These are phyloP conservation scores for Daktulosphaira vitifoliae DNA, from an alignment of 1,140 invertebrate species.

Conservation along the genomic window DNA sequence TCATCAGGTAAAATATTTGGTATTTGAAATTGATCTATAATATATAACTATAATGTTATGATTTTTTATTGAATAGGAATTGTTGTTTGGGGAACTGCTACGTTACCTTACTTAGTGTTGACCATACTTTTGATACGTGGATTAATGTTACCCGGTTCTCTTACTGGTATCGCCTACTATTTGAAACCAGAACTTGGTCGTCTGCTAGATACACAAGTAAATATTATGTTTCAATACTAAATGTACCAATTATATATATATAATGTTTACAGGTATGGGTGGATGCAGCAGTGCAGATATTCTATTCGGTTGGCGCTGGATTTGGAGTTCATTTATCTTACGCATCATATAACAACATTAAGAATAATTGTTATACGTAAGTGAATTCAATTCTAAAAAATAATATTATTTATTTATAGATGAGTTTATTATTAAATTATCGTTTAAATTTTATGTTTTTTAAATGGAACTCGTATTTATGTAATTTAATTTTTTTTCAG, in stretches of 20 bases:
- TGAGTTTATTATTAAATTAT: not conserved
- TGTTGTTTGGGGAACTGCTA: slow-evolving; percentile 73
- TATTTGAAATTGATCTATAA: too few relatives aligned
- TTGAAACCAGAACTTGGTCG: slow-evolving; percentile 68
- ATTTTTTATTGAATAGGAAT: slow-evolving; percentile 48
- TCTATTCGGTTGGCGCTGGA: slow-evolving; percentile 83
- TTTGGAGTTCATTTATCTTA: slow-evolving; percentile 84
- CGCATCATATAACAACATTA: slow-evolving; percentile 81
- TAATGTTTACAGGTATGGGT: slow-evolving; percentile 67
- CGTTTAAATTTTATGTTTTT: too few relatives aligned
- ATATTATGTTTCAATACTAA: slow-evolving; percentile 3
- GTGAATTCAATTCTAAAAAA: slow-evolving; percentile 34
- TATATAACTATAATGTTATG: too few relatives aligned
- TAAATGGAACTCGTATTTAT: too few relatives aligned
- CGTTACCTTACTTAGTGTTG: slow-evolving; percentile 67
- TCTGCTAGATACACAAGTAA: slow-evolving; percentile 59
- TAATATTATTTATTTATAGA: not conserved
- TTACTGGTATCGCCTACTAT: slow-evolving; percentile 74
- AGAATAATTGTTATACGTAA: slow-evolving; percentile 74
- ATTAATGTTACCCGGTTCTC: slow-evolving; percentile 65
- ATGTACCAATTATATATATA: too few relatives aligned
- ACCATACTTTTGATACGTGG: slow-evolving; percentile 62
- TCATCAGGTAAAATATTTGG: slow-evolving; percentile 79
- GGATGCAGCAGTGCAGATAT: slow-evolving; percentile 83
- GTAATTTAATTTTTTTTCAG: slow-evolving; percentile 46